phyloP scores from a whole-genome alignment of 1,140 invertebrate species.

The Drosophila fuyamai region DNA sequence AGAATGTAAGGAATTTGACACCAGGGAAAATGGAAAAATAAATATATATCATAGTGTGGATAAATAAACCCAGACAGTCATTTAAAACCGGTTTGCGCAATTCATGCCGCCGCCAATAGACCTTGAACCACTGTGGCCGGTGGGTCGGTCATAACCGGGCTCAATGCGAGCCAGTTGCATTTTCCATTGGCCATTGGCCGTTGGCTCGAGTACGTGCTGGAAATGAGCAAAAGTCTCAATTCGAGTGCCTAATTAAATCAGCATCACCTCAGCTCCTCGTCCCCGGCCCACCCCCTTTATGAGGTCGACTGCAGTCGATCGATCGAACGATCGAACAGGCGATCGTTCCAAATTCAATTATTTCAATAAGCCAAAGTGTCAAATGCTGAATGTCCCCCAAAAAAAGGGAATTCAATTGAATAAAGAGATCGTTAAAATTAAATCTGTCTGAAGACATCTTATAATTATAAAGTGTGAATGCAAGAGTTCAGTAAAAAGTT shows the following conservation, averaged over 20 bases:
- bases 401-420: conserved; percentile 67
- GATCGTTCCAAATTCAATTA: conserved; percentile 68
- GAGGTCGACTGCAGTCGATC: conserved; percentile 5
- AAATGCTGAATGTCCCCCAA: conserved; percentile 37
- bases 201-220: conserved; percentile 54
- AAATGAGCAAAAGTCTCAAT: conserved; percentile 61
- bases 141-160: conserved; percentile 18
- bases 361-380: conserved; percentile 67
- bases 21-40: neutral
- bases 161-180: conserved; percentile 40
- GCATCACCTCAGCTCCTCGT: conserved; percentile 25
- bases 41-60: neutral
- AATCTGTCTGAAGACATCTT: neutral
- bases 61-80: neutral
- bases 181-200: conserved; percentile 23
- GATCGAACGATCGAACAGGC: conserved; percentile 6
- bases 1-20: too few relatives aligned
- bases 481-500: neutral
- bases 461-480: neutral
- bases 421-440: conserved; percentile 20
- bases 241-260: conserved; percentile 75
- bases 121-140: conserved; percentile 13
- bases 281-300: neutral
- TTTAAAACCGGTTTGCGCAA: neutral
- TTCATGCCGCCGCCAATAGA: neutral